phyloP scores from a whole-genome alignment of 2,113 vertebrate species.

The Leucopsar rothschildi region DNA sequence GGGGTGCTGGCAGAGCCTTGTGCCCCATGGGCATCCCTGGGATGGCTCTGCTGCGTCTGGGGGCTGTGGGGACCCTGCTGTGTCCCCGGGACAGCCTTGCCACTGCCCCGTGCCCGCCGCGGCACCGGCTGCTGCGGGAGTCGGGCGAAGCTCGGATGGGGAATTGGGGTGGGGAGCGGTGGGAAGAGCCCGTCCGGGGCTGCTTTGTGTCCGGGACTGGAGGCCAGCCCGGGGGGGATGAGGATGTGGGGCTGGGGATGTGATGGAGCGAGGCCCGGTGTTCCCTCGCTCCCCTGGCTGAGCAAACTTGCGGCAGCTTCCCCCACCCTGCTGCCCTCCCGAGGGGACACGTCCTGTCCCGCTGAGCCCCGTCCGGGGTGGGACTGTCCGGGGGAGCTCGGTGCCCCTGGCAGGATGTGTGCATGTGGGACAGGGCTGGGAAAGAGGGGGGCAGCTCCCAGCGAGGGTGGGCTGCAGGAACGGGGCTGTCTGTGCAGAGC shows the following conservation, averaged over 20 bases:
- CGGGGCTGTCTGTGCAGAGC: neutral
- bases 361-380: fast-evolving
- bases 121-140: neutral
- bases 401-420: fast-evolving
- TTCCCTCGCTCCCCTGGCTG: fast-evolving
- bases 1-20: neutral
- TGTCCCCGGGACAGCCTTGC: neutral
- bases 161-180: neutral
- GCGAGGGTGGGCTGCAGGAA: neutral
- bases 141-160: fast-evolving
- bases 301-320: neutral
- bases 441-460: neutral
- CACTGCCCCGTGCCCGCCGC: fast-evolving
- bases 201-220: neutral
- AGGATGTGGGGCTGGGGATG: neutral
- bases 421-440: neutral
- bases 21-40: fast-evolving
- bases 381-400: fast-evolving
- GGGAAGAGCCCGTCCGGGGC: neutral
- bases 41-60: neutral
- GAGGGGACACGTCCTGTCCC: neutral
- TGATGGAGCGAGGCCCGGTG: fast-evolving
- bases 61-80: neutral
- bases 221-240: neutral
- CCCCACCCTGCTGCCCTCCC: neutral